Evolutionary conservation across 2,888 invertebrate genomes (phyloP), one percentile per base, ranked within the genome.

Genomic region (Pyrgus malvae): DNA sequence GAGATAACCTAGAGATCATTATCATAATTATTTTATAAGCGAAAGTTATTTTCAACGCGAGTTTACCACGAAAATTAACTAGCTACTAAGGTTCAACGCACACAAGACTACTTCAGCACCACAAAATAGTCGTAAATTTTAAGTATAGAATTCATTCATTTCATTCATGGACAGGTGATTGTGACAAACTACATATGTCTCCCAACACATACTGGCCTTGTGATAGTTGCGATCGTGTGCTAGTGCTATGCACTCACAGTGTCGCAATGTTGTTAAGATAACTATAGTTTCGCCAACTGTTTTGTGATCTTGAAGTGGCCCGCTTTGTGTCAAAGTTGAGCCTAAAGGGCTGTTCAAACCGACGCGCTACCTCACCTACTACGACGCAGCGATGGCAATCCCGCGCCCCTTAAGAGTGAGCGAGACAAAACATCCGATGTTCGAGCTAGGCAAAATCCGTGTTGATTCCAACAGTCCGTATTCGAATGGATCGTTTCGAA

Each of bases 31-130:
- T 53, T 40, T 46, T 33, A 19, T 46, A 54, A 54, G 53, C 46
- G 19, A 54, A 54, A 54, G 53, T 46, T 54, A 54, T 40, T 45
- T 53, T 17, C 38, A 37, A 54, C 53, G 46, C 53, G 53, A 54
- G 40, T 54, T 45, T 54, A 54, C 46, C 53, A 54, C 40, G 53
- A 54, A 45, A 54, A 46, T 54, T 54, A 54, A 54, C 53, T 54
- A 54, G 31, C 53, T 54, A 54, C 46, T 40, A 54, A 53, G 53
- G 46, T 40, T 27, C 23, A 9, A 31, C 40, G 16, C 31, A 31
- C 38, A 54, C 53, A 11, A 46, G 16, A 46, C 11, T 40, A 25
- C 29, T 23, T 42, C 41, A 17, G 23, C 41, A 38, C 3, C 49
- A 45, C 29, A 37, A 16, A 37, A 44, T 29, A 14, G 12, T 53